A percentile compares a stretch with the other conserved stretches of the same genome.
These are phyloP conservation scores for Lepisosteus oculatus DNA, from an alignment of 2,113 vertebrate genomes.

Conservation along the genomic window DNA sequence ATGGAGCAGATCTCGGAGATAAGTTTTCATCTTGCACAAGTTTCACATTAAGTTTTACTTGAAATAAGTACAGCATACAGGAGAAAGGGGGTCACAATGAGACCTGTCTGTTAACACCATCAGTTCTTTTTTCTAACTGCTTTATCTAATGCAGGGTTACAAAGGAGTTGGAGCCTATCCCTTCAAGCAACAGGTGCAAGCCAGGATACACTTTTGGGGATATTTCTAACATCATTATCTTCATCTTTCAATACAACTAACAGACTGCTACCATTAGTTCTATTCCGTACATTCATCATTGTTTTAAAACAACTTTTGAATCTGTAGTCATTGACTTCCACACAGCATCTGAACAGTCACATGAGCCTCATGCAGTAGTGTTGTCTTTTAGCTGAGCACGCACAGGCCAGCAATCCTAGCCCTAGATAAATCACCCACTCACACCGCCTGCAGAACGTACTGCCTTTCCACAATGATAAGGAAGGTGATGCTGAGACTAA, in stretches of 20 bases:
- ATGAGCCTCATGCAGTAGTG: neutral
- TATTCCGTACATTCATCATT: neutral
- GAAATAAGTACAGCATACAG: no score
- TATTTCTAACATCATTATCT: neutral
- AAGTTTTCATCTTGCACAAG: no score
- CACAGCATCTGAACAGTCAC: neutral
- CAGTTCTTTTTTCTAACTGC: neutral
- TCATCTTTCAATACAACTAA: neutral
- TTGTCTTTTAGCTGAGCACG: neutral
- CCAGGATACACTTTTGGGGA: no score
- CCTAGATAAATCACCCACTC: conserved; percentile 9
- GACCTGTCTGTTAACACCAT: no score
- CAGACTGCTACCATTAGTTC: neutral
- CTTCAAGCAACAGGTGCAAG: no score
- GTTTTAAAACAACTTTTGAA: neutral
- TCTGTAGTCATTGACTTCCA: neutral
- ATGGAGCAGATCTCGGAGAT: no score
- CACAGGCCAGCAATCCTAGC: neutral
- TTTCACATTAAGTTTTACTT: no score
- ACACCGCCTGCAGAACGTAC: neutral
- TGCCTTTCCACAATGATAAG: conserved; percentile 15
- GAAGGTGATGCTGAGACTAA: conserved; percentile 13
- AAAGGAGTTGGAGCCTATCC: no score
- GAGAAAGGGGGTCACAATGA: no score
- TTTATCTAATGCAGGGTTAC: no score